Percentiles rank a stretch among this genome's conserved stretches.
These are phyloP conservation scores for Mythimna vitellina DNA, from an alignment of 2,888 invertebrate species.

Conservation along the genomic window DNA sequence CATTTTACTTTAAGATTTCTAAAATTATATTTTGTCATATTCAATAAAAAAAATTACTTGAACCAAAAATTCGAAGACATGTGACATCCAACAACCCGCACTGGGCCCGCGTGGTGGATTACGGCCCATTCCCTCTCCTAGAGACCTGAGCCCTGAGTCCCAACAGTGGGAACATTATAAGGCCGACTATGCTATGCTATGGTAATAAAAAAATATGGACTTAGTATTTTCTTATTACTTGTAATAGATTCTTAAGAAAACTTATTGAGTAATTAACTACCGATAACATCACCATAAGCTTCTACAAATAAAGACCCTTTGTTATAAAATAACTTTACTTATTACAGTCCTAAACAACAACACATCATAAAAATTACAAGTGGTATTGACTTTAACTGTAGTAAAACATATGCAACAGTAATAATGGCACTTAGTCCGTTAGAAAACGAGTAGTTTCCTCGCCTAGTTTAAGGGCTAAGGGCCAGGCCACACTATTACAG, in stretches of 20 bases:
- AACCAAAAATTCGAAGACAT: no score
- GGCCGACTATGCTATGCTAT: no score
- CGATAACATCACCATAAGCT: not conserved
- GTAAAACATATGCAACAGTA: slow-evolving; percentile 17
- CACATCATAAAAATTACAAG: slow-evolving; percentile 43
- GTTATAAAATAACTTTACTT: not conserved
- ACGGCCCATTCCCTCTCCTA: no score
- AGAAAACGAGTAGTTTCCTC: slow-evolving; percentile 32
- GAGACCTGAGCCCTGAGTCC: no score
- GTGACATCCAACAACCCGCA: no score
- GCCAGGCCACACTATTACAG: no score
- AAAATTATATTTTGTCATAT: no score
- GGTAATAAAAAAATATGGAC: not conserved
- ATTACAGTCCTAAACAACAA: slow-evolving; percentile 20
- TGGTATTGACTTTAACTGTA: slow-evolving; percentile 31
- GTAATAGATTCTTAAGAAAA: not conserved
- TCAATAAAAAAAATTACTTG: no score
- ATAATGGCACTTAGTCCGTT: slow-evolving; percentile 26
- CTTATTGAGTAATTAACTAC: not conserved
- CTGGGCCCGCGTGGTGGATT: no score
- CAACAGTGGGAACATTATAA: no score
- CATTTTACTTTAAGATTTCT: no score
- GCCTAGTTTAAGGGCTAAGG: no score
- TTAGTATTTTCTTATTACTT: not conserved
- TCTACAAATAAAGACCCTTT: not conserved